Evolutionary conservation across 2,888 invertebrate species (phyloP), one percentile per base, ranked within the genome.

Genomic region (Bombylius discolor): DNA sequence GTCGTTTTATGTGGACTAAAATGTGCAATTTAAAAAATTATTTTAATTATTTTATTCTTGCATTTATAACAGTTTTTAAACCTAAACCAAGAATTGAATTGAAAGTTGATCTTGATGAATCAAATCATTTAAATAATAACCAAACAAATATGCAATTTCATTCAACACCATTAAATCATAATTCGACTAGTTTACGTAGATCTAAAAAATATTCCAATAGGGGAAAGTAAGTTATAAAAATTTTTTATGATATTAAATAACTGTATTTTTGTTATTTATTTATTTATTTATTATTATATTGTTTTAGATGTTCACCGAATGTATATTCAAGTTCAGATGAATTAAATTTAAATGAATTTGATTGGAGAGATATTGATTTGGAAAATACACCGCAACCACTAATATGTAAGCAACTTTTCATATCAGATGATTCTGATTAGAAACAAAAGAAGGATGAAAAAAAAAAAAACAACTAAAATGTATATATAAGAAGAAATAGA

Each of bases 151-250:
- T 65, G 56, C 64, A 70, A 48, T 64, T 68, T 5, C 73, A 72
- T 56, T 73, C 72, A 5, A 74, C 74, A 7, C 74, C 74, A 1
- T 59, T 74, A 0, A 70, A 70, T 63, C 68, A 68, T 44, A 64
- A 68, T 58, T 65, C 66, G n/a, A n/a, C 47, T 5, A 63, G 58
- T 46, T 61, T 63, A 53, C 63, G 67, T 47, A 66, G 67, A 46
- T 65, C 64, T 31, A 65, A 67, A n/a, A 67, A 68, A 47, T 70
- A 70, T 62, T 63, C 67, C 56, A 64, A 65, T 13, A 67, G 65
- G 58, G 12, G 8, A 11, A 42, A 42, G 39, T 42, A 42, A 11
- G 39, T 42, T 11, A 3, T 1, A n/a, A 23, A 23, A 23, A 23
- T 23, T 3, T 3, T 23, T 1, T 23, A 23, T 23, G 1, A 23